Evolutionary conservation across 1,140 invertebrate species (phyloP), one percentile per base, ranked within the genome.

Genomic region (Micrasema longulum): DNA sequence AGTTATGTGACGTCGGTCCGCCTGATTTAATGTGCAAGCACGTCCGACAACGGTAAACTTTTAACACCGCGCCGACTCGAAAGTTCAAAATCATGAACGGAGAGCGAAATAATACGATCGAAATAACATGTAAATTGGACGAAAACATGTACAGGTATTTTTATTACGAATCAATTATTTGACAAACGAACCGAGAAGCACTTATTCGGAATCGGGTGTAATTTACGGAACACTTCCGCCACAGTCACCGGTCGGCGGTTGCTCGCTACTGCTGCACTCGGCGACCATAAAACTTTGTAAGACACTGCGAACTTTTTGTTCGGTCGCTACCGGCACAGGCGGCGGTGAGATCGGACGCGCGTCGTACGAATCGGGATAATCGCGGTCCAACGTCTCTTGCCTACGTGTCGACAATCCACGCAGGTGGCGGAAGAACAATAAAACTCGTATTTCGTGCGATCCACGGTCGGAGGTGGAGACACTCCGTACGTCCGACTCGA

Each of bases 21-120:
- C 62, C 62, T 23, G 63, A 65, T 48, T 65, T 48, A 9, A 53
- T 67, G 41, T 53, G 35, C 35, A 38, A 18, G 26, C 43, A 65
- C 63, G 65, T 53, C 50, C 14, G 23, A n/a, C 22, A 67, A 67
- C 65, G 65, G 65, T 67, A 67, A 67, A 52, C 14, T 48, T 16
- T 20, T 41, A 18, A 7, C 38, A 23, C 26, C 53, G n/a, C n/a
- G n/a, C n/a, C n/a, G n/a, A 57, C 53, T 57, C 26, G 31, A 35
- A 36, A 57, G 53, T 57, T 57, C 31, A 31, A 57, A 57, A 57
- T 57, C 53, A 36, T 45, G n/a, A 45, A 45, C 43, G n/a, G n/a
- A 3, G 43, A n/a, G n/a, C n/a, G n/a, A n/a, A n/a, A n/a, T n/a
- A n/a, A n/a, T n/a, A n/a, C n/a, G n/a, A n/a, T n/a, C n/a, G n/a